Percentiles rank a stretch among this genome's conserved stretches.
These are phyloP conservation scores for Drymodes brunneopygia DNA, from an alignment of 2,113 vertebrate species.

Conservation along the genomic window DNA sequence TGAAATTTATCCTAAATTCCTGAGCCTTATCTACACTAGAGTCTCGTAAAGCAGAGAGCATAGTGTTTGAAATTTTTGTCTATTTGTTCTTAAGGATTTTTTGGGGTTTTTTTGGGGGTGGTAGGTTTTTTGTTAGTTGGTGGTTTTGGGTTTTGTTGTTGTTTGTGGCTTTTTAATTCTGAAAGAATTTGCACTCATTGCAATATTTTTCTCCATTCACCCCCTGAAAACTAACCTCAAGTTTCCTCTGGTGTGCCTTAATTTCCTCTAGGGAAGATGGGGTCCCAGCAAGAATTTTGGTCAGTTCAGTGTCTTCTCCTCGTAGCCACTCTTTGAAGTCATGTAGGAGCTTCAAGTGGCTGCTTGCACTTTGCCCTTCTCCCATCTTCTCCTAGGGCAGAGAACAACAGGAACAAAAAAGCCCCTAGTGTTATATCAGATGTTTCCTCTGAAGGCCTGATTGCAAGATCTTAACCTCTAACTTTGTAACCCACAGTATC, in stretches of 20 bases:
- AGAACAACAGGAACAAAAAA: neutral
- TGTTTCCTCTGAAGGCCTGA: neutral
- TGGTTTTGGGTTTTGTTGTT: neutral
- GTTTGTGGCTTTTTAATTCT: neutral
- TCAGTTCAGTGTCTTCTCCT: slow-evolving; percentile 75
- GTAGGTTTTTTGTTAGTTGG: neutral
- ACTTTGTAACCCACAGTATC: neutral
- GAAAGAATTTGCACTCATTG: neutral
- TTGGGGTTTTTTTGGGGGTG: fast-evolving
- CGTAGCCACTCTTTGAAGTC: slow-evolving; percentile 84
- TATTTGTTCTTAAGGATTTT: neutral
- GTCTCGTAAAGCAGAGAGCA: neutral
- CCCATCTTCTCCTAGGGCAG: neutral
- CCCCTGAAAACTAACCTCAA: slow-evolving; percentile 76
- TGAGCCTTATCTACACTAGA: neutral
- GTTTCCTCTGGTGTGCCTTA: slow-evolving; percentile 46
- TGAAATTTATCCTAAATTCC: neutral
- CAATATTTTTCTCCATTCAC: neutral
- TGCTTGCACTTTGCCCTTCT: neutral
- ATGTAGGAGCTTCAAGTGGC: slow-evolving; percentile 1
- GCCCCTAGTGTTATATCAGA: neutral
- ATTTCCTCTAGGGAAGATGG: slow-evolving; percentile 49
- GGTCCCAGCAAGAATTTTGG: slow-evolving; percentile 51
- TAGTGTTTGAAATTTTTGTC: neutral
- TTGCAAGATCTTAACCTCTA: neutral